Evolutionary conservation across 2,113 vertebrate species (phyloP).

Genomic region (Takifugu bimaculatus): DNA sequence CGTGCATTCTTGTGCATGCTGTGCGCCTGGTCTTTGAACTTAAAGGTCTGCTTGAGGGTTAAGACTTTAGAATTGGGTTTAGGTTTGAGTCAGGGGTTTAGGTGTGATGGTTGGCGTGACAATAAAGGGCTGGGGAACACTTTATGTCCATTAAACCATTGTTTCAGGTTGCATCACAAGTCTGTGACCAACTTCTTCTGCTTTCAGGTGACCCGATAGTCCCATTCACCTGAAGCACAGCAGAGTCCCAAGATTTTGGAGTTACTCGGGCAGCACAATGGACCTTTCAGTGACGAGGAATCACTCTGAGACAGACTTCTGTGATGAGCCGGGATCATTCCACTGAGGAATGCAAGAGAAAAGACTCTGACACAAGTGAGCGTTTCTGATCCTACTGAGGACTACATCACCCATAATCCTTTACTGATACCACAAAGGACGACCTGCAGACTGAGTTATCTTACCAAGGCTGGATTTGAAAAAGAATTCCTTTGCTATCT

Average conservation of each 20-base stretch:
- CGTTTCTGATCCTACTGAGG: slow-evolving; percentile 33
- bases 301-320: slow-evolving; percentile 32
- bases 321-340: slow-evolving; percentile 37
- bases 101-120: too few relatives aligned
- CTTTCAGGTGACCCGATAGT: slow-evolving; percentile 80
- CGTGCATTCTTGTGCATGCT: neutral
- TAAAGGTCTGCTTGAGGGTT: too few relatives aligned
- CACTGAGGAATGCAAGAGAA: slow-evolving; percentile 45
- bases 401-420: slow-evolving; percentile 49
- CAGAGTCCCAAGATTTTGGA: slow-evolving; percentile 7
- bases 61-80: neutral
- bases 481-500: slow-evolving; percentile 28
- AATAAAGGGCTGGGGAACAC: too few relatives aligned
- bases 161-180: neutral
- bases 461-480: slow-evolving; percentile 40
- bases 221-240: slow-evolving; percentile 17
- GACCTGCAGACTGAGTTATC: slow-evolving; percentile 26
- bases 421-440: slow-evolving; percentile 41
- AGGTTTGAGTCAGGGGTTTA: slow-evolving; percentile 7
- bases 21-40: too few relatives aligned
- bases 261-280: slow-evolving; percentile 47
- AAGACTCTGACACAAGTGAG: slow-evolving; percentile 48
- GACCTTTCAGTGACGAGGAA: slow-evolving; percentile 37
- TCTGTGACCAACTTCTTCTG: slow-evolving; percentile 18
- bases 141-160: neutral